Evolutionary conservation across 2,797 vertebrate species (phyloP).

Genomic region (Florisuga fusca): DNA sequence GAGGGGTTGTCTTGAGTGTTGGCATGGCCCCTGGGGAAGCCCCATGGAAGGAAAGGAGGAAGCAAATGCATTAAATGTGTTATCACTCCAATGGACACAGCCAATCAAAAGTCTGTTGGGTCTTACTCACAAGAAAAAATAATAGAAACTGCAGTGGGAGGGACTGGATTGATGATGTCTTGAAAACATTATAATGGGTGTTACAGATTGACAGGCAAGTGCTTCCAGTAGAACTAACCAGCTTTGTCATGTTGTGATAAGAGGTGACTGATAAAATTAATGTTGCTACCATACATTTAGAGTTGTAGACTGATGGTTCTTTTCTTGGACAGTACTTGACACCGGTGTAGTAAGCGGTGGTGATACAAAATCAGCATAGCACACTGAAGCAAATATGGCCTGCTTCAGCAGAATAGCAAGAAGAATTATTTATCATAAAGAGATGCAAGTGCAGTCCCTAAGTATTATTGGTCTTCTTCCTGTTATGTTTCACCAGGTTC

Average conservation of each 20-base stretch:
- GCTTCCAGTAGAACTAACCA: not conserved
- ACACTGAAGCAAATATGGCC: not conserved
- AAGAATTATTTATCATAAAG: not conserved
- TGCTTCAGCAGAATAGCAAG: not conserved
- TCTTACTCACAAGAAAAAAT: not conserved
- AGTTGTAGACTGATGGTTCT: not conserved
- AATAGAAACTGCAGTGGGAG: not conserved
- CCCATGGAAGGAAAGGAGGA: not conserved
- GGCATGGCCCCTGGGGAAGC: not conserved
- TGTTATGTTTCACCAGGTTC: not conserved
- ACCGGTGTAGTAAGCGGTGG: not conserved
- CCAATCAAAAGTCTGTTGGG: not conserved
- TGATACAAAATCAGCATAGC: not conserved
- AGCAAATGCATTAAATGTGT: accelerated
- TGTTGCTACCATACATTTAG: not conserved
- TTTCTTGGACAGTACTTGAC: not conserved
- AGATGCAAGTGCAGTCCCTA: not conserved
- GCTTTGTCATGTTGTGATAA: not conserved
- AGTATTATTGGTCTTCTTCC: not conserved
- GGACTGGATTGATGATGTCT: not conserved
- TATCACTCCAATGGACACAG: not conserved
- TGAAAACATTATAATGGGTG: not conserved
- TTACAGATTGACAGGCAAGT: not conserved
- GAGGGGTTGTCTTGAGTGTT: accelerated
- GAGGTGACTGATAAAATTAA: not conserved